A percentile compares a stretch with the other conserved stretches of the same genome.
Conservation (phyloP, 2,888 invertebrate species). For the Opisthograptis luteolata region DNA sequence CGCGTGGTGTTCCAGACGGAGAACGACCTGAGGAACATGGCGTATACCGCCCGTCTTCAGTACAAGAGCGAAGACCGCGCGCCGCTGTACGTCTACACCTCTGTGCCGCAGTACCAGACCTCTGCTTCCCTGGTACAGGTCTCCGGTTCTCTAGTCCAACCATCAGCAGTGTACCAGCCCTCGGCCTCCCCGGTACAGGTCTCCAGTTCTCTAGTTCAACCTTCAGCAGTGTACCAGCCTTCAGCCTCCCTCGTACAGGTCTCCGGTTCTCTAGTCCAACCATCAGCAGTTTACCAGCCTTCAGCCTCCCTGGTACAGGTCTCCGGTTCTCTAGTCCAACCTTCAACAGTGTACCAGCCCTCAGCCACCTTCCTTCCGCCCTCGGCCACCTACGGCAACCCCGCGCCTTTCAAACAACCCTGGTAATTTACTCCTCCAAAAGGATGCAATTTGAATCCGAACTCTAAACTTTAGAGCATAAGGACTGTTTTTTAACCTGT, state of each 20-base stretch:
- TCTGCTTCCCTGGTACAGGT: conserved; percentile 41
- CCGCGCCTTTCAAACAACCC: too few relatives aligned
- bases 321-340: conserved; percentile 58
- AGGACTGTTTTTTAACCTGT: conserved; percentile 3
- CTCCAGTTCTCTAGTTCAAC: conserved; percentile 50
- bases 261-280: conserved; percentile 58
- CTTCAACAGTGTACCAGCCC: conserved; percentile 42
- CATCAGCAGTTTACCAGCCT: conserved; percentile 41
- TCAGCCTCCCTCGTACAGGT: conserved; percentile 8
- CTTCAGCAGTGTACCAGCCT: conserved; percentile 15
- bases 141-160: conserved; percentile 58
- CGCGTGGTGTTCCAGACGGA: conserved; percentile 85
- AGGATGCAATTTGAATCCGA: conserved; percentile 5
- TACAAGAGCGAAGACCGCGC: conserved; percentile 87
- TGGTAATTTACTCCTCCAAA: conserved; percentile 35
- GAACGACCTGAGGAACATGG: conserved; percentile 83
- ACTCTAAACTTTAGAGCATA: neutral
- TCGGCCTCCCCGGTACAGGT: conserved; percentile 16
- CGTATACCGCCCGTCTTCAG: conserved; percentile 86
- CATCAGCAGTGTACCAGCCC: conserved; percentile 41
- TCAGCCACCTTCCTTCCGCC: neutral
- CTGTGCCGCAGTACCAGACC: conserved; percentile 61
- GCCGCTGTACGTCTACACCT: conserved; percentile 85
- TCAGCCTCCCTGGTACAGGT: conserved; percentile 12
- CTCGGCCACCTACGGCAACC: conserved; percentile 2